These are phyloP conservation scores for Nephrotoma flavescens DNA, from an alignment of 2,888 invertebrate species.

Conservation along the genomic window DNA sequence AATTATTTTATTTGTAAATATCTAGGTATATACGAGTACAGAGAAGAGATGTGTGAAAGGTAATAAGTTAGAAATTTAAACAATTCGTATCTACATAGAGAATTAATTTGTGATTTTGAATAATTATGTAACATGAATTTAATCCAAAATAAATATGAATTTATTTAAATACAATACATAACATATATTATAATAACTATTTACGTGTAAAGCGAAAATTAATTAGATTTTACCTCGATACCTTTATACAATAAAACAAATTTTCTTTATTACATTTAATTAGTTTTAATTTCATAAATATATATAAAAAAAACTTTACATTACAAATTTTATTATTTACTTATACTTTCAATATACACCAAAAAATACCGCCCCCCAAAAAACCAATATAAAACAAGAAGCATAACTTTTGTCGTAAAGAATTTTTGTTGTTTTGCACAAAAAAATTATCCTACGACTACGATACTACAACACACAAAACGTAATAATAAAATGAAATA, in stretches of 20 bases:
- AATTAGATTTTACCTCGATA: background rate
- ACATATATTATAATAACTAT: too few relatives aligned
- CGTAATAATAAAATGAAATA: background rate
- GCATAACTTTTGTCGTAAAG: background rate
- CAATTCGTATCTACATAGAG: background rate
- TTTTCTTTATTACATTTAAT: background rate
- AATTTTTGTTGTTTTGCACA: background rate
- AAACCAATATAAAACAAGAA: background rate
- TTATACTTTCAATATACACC: background rate
- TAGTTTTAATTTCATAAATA: background rate
- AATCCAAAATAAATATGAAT: too few relatives aligned
- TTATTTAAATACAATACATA: too few relatives aligned
- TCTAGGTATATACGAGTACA: too few relatives aligned
- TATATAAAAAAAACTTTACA: background rate
- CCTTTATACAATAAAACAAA: background rate
- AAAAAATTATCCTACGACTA: background rate
- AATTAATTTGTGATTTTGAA: too few relatives aligned
- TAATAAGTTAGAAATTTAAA: background rate
- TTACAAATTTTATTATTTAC: background rate
- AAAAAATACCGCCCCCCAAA: background rate
- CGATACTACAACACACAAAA: background rate
- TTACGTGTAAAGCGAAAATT: too few relatives aligned
- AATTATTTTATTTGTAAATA: background rate
- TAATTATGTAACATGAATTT: too few relatives aligned
- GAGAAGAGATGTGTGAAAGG: background rate